Evolutionary conservation across 1,140 invertebrate genomes (phyloP), one percentile per base, ranked within the genome.

Genomic region (Orius insidiosus): DNA sequence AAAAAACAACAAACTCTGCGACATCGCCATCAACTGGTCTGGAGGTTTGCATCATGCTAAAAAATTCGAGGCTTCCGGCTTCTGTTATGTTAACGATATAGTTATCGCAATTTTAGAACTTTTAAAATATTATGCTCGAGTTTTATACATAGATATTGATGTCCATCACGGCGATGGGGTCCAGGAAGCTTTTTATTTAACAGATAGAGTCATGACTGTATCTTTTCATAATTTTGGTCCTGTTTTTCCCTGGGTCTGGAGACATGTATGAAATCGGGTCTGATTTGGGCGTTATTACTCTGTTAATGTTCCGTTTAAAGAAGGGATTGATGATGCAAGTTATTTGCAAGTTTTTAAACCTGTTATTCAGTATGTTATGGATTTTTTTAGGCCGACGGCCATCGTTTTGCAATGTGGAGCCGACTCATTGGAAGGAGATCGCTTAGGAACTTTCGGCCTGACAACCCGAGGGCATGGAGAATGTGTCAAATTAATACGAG

Each of bases 91-190:
- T 1, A 99, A 99, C 60, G 95, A 99, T 61, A 98, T 99, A 54
- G 95, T 98, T 0, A 89, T 99, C 51, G 93, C 85, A 1, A 98
- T 99, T 55, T 65, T 98, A 44, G 96, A 99, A 63, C 67, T 99
- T 9, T 64, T 99, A 0, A 95, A 93, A 60, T 93, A 93, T 59
- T 85, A 96, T 63, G 80, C 89, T 1, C 67, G 96, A 53, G 95
- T 99, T 8, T 64, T 99, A 9, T 99, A 99, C 57, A 96, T 98
- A 48, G 96, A 99, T 59, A 98, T 99, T 53, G 96, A 99, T 59
- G 96, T 99, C 6, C 96, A 99, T 64, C 96, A 99, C 63, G 95
- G 95, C 0, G 95, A 99, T 67, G 95, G 95, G 1, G 95, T 99
- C 0, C 93, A 99, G 64, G 95, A 99, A 68, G 95, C 95, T 1